phyloP scores from a whole-genome alignment of 2,888 invertebrate genomes.

The Willowsia nigromaculata region DNA sequence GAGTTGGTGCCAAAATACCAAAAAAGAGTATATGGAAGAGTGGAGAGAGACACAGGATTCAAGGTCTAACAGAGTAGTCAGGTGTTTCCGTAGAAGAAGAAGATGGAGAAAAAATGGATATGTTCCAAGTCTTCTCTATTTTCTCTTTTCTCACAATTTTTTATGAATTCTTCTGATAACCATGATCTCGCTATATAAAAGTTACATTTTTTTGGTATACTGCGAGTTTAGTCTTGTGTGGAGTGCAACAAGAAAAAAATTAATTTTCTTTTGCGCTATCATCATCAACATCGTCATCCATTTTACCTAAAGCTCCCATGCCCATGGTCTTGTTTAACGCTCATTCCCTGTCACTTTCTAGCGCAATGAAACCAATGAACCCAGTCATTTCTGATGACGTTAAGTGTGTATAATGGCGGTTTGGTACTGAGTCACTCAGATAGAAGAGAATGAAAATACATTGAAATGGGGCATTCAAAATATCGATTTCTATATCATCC shows the following conservation, averaged over 20 bases:
- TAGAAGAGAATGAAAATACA: constrained; percentile 32
- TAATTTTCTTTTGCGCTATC: constrained; percentile 68
- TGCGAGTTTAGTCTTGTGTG: neutral
- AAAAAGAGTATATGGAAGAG: constrained; percentile 21
- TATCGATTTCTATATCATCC: constrained; percentile 62
- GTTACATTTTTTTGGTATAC: neutral
- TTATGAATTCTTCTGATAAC: constrained; percentile 25
- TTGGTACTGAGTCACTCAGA: constrained; percentile 21
- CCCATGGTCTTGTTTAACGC: constrained; percentile 19
- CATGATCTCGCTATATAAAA: neutral
- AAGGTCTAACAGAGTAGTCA: constrained; percentile 67
- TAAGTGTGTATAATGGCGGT: constrained; percentile 51
- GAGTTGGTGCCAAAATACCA: constrained; percentile 53
- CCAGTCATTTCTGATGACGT: constrained; percentile 53
- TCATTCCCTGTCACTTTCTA: constrained; percentile 64
- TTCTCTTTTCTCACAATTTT: constrained; percentile 30
- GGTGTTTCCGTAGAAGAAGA: constrained; percentile 62
- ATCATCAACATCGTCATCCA: constrained; percentile 37
- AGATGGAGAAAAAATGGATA: constrained; percentile 1
- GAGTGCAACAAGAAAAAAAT: constrained; percentile 45
- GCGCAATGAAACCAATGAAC: constrained; percentile 62
- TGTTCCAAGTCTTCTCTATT: neutral
- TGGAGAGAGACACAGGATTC: constrained; percentile 53
- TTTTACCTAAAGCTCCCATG: constrained; percentile 23
- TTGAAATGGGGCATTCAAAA: constrained; percentile 61